Base-by-base conservation (phyloP, 2,888 invertebrate genomes). In the Pteria penguin region DNA sequence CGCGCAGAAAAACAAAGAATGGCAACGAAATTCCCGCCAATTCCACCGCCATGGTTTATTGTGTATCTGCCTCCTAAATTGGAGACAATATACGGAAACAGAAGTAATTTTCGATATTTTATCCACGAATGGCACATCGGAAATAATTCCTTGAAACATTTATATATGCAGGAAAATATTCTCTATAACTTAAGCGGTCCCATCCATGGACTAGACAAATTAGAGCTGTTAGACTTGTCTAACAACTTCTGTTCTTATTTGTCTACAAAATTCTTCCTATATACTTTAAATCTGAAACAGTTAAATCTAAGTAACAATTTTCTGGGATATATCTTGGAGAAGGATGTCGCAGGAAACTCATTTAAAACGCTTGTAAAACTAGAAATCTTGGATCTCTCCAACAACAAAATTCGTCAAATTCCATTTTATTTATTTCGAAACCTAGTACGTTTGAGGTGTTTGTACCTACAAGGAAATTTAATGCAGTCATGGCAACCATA, bases 381-480 rank as follows among this genome's bases (percentile, higher is more conserved):
- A 11, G n/a, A 31, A 24, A 24, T 24, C 31, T 29, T 68, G 4
- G 55, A 57, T 22, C 31, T 68, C 18, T 57, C 55, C 2, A n/a
- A 8, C 22, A 68, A 68, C 24, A 8, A 8, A 57, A 68, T 68
- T 32, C 22, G 14, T 22, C n/a, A n/a, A 5, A 11, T 75, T 22
- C 26, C 29, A 8, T 18, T 27, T 3, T 14, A 27, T 5, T 31
- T 71, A 1, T 66, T 75, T 22, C 31, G 29, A 60, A 32, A 54
- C 18, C 52, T 70, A 18, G 8, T n/a, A n/a, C 54, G 52, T 52
- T 54, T 75, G 11, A 1, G 36, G 14, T n/a, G 2, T 1, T 27
- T 75, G 31, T n/a, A 70, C 22, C 31, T 75, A 2, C 22, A 27
- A 22, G 1, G 27, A 5, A 75, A 75, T 33, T 24, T 33, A 8